These are phyloP conservation scores for Nannobrachium achirus DNA, from an alignment of 2,113 vertebrate genomes.

Conservation along the genomic window DNA sequence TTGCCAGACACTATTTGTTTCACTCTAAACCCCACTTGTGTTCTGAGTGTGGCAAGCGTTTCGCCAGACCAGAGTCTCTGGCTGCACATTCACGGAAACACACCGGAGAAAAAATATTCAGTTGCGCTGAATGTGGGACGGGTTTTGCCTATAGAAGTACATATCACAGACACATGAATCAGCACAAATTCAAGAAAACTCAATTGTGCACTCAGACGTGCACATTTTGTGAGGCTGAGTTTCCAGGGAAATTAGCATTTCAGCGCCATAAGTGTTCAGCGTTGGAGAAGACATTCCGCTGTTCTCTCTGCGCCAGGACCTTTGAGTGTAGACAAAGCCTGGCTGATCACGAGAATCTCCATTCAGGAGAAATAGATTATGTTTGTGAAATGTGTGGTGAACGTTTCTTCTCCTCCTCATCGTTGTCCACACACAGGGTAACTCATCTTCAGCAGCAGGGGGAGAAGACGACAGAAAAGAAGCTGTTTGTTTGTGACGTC, in stretches of 20 bases:
- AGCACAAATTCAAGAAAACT: constrained; percentile 30
- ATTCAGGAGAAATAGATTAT: constrained; percentile 50
- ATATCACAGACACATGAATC: constrained; percentile 53
- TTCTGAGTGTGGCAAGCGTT: constrained; percentile 59
- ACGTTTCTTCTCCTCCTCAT: constrained; percentile 49
- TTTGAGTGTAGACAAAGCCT: constrained; percentile 55
- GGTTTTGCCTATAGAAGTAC: constrained; percentile 59
- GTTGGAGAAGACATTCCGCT: constrained; percentile 57
- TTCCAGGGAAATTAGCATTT: constrained; percentile 34
- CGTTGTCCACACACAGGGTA: constrained; percentile 44
- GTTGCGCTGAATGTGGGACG: constrained; percentile 53
- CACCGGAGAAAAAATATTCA: constrained; percentile 57
- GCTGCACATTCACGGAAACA: constrained; percentile 45
- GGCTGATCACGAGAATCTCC: constrained; percentile 59
- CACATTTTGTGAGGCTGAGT: constrained; percentile 46
- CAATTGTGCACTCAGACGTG: constrained; percentile 19
- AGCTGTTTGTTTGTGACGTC: constrained; percentile 68
- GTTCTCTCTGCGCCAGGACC: constrained; percentile 64
- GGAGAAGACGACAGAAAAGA: constrained; percentile 39
- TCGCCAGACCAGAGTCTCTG: constrained; percentile 38
- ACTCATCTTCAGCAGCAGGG: constrained; percentile 38
- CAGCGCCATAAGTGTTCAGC: constrained; percentile 60
- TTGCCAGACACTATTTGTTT: constrained; percentile 54
- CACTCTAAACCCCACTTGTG: constrained; percentile 65
- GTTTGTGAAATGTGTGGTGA: constrained; percentile 77